phyloP scores from a whole-genome alignment of 2,113 vertebrate species.

The Vidua chalybeata region DNA sequence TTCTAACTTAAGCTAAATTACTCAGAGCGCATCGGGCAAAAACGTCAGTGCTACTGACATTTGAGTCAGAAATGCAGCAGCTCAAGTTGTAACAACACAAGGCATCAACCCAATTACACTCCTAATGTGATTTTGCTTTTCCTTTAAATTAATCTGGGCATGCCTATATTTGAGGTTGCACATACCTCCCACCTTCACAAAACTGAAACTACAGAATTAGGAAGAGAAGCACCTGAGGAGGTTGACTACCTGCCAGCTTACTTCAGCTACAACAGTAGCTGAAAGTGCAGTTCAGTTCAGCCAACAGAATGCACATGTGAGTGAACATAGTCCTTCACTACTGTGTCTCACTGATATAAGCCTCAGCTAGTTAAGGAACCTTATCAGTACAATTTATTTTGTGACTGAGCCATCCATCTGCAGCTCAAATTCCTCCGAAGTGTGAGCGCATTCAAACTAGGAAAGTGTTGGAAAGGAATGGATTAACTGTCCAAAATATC shows the following conservation, averaged over 20 bases:
- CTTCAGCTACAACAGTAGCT: background rate
- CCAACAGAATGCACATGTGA: background rate
- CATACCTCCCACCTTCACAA: background rate
- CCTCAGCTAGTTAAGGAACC: background rate
- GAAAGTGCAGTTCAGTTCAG: background rate
- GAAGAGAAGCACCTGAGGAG: background rate
- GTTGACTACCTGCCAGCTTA: background rate
- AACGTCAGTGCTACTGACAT: background rate
- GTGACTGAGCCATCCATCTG: background rate
- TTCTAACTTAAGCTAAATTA: background rate
- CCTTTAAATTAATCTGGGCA: background rate
- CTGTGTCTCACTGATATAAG: background rate
- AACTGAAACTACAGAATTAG: background rate
- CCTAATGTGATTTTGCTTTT: background rate
- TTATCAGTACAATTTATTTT: background rate
- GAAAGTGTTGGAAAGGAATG: background rate
- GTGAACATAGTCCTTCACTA: background rate
- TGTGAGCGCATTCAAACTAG: background rate
- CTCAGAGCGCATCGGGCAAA: background rate
- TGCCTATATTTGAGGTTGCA: background rate
- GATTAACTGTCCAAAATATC: background rate
- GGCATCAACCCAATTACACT: background rate
- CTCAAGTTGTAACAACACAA: background rate
- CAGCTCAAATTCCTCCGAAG: background rate
- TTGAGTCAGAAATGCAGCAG: background rate